Evolutionary conservation across 2,113 vertebrate genomes (phyloP).

Genomic region (Dasyprocta punctata): DNA sequence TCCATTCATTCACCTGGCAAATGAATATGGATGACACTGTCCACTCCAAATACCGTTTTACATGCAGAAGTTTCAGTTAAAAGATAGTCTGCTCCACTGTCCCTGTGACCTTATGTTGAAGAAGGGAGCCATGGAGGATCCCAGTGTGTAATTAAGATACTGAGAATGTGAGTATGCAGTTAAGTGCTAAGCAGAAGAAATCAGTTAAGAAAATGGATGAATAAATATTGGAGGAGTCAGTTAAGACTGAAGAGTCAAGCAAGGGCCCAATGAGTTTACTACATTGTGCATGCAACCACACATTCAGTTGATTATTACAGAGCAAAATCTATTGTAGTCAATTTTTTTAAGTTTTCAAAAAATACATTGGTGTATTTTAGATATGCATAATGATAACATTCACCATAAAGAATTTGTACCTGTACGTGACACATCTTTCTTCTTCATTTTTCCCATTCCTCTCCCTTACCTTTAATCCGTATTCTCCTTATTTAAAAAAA

Average conservation of each 20-base stretch:
- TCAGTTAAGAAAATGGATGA: neutral
- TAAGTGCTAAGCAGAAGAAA: neutral
- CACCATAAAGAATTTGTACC: neutral
- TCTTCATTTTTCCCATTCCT: neutral
- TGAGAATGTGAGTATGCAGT: neutral
- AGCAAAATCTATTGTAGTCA: neutral
- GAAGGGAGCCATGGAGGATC: neutral
- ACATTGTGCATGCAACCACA: neutral
- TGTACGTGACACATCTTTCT: neutral
- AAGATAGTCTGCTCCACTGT: neutral
- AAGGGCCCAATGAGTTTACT: neutral
- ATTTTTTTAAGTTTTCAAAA: neutral
- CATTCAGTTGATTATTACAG: neutral
- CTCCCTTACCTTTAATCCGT: neutral
- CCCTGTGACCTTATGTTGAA: no score
- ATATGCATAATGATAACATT: neutral
- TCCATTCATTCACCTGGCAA: neutral
- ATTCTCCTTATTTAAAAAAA: neutral
- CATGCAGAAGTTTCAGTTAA: neutral
- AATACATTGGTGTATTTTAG: neutral
- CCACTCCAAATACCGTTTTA: neutral
- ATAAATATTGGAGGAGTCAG: neutral
- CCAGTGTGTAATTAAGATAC: neutral
- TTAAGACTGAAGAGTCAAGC: neutral
- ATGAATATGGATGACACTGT: neutral